Conservation (phyloP, 2,797 vertebrate species). For the Xiphophorus birchmanni region DNA sequence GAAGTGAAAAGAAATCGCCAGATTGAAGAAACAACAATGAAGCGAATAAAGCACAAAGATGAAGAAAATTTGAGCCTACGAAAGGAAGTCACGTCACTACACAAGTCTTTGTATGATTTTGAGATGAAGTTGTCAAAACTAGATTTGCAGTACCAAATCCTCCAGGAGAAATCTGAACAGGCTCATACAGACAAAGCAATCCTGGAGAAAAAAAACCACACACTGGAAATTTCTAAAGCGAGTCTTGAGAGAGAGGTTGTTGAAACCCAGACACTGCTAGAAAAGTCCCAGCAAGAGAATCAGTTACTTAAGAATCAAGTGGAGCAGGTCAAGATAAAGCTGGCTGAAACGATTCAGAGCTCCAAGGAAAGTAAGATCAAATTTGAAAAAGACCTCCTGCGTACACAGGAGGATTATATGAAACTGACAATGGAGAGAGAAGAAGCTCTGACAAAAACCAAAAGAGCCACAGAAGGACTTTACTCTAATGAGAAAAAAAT, state of each 20-base stretch:
- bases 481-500: background rate
- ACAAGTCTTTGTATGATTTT: background rate
- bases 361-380: background rate
- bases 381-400: background rate
- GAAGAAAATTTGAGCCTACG: background rate
- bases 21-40: background rate
- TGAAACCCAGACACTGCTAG: background rate
- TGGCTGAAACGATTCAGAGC: background rate
- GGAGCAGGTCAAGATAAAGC: background rate
- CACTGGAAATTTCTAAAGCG: rapidly evolving
- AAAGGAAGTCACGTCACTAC: background rate
- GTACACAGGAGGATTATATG: background rate
- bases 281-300: background rate
- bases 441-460: background rate
- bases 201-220: background rate
- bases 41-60: background rate
- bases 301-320: background rate
- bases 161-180: background rate
- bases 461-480: background rate
- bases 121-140: background rate
- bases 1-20: background rate
- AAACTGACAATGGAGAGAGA: background rate
- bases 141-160: background rate
- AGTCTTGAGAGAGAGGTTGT: background rate
- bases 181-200: rapidly evolving